Base-by-base conservation (phyloP, 2,113 vertebrate genomes). In the Chionis minor region DNA sequence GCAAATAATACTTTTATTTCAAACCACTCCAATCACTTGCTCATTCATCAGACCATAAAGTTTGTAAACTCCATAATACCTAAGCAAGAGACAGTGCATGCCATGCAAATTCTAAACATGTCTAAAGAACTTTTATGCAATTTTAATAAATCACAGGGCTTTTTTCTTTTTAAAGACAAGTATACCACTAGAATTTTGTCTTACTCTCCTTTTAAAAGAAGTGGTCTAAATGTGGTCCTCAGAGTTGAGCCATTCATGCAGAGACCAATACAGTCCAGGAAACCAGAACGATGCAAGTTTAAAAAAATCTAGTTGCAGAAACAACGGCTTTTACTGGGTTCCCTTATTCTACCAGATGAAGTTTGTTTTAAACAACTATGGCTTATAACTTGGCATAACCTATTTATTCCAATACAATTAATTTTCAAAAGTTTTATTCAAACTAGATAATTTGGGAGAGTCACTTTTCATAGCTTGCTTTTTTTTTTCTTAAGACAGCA, bases 201-300 rank as follows among this genome's bases (percentile, higher is more conserved):
- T 94, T 90, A 42, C 40, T 96, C 56, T 86, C 84, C 81, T 95
- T 83, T 83, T 35, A 52, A 58, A 90, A 94, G 49, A 90, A 94
- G 49, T 19, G 38, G 66, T 56, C 92, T 91, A 63, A 85, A 94
- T 86, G 33, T 23, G 32, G 28, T 62, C 44, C 83, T 86, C 32
- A 18, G 88, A 62, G 72, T 80, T 66, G 78, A 35, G 55, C 8
- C 44, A 54, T 21, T 71, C 52, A 67, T 44, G 28, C 32, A 88
- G 73, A 86, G 28, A 54, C 67, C 65, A 71, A 35, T 13, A 92
- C 19, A 77, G 63, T 17, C 16, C 45, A 71, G 30, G 51, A 62
- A 86, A 74, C 12, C 4, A 17, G 30, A 65, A 86, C 71, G 26
- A 59, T 1, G 1, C 1, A 49, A 3, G 4, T 12, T 71, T 70